Evolutionary conservation across 2,797 vertebrate species (phyloP).

Genomic region (Myotis vivesi): DNA sequence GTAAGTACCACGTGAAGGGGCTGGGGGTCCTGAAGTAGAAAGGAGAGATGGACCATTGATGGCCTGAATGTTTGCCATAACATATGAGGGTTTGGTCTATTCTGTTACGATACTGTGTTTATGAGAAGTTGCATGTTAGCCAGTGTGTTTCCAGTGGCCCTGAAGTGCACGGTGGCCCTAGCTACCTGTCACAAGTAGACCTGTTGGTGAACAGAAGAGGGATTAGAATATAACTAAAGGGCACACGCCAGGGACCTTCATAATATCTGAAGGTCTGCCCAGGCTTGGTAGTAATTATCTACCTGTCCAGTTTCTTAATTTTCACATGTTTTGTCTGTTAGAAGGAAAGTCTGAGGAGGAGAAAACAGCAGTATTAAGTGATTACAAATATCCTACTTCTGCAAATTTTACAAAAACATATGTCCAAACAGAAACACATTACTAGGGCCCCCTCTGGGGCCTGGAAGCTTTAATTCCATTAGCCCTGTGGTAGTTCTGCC

Average conservation of each 20-base stretch:
- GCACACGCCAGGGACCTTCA: background rate
- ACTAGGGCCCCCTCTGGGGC: background rate
- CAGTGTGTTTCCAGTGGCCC: background rate
- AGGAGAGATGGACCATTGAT: fast-evolving
- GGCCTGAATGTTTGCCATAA: background rate
- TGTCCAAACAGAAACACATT: background rate
- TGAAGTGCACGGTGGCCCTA: background rate
- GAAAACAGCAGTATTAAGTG: background rate
- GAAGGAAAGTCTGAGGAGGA: background rate
- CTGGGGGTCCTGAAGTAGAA: background rate
- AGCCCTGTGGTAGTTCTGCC: background rate
- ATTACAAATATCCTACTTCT: background rate
- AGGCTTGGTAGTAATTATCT: fast-evolving
- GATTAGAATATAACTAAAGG: background rate
- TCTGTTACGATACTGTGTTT: background rate
- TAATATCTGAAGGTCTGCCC: background rate
- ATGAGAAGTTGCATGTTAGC: background rate
- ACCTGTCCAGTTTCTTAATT: background rate
- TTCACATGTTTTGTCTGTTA: fast-evolving
- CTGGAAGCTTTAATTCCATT: background rate
- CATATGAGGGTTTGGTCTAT: background rate
- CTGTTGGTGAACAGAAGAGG: background rate
- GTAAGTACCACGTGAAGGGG: conserved; percentile 82
- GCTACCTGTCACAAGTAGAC: background rate
- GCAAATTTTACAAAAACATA: background rate